A percentile compares a stretch with the other conserved stretches of the same genome.
phyloP scores from a whole-genome alignment of 2,113 vertebrate species.

The Odontophorus gujanensis region DNA sequence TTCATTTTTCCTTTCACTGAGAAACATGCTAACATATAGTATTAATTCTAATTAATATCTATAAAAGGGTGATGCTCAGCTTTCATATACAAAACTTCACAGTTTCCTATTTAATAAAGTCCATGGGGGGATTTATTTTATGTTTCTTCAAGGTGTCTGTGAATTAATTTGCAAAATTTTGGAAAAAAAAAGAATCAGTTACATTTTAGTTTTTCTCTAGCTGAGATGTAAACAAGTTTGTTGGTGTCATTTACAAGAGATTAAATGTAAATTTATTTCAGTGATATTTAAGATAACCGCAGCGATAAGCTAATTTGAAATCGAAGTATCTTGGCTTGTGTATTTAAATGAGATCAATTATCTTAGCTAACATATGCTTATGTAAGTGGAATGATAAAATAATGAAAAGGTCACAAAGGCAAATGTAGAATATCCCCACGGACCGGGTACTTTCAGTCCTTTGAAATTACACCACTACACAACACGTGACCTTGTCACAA shows the following conservation, averaged over 20 bases:
- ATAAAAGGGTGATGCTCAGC: background rate
- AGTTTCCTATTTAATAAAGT: background rate
- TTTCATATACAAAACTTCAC: background rate
- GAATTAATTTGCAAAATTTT: background rate
- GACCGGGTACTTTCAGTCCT: background rate
- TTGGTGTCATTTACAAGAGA: background rate
- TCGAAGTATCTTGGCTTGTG: background rate
- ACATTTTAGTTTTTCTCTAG: background rate
- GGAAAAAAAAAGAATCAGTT: background rate
- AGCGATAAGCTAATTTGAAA: background rate
- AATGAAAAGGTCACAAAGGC: background rate
- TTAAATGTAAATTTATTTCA: slow-evolving; percentile 12
- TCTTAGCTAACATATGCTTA: background rate
- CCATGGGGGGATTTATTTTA: background rate
- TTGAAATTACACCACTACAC: slow-evolving; percentile 31
- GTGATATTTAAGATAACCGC: background rate
- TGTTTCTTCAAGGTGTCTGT: background rate
- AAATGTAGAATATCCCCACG: background rate
- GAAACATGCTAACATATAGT: background rate
- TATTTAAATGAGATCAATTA: slow-evolving; percentile 1
- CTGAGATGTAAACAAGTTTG: background rate
- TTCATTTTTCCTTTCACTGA: background rate
- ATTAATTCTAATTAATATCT: too few relatives aligned
- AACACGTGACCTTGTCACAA: slow-evolving; percentile 19
- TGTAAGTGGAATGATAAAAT: background rate